phyloP scores from a whole-genome alignment of 2,888 invertebrate species.

The Autographa pulchrina region DNA sequence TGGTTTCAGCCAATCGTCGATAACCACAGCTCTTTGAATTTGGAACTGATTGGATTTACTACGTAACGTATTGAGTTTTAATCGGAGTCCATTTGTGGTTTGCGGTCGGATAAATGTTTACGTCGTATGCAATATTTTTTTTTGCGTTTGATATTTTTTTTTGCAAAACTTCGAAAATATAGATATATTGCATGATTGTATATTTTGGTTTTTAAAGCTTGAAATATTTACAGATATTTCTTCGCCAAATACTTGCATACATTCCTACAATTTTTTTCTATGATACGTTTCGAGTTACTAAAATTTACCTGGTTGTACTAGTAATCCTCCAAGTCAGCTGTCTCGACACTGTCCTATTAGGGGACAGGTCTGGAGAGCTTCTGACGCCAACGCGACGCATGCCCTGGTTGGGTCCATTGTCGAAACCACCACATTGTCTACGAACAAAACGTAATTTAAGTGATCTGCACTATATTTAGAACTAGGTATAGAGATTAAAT shows the following conservation, averaged over 20 bases:
- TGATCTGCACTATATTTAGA: background rate
- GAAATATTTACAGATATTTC: too few species aligned
- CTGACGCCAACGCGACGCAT: conserved; percentile 75
- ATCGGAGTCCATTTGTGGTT: background rate
- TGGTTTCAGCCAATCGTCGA: background rate
- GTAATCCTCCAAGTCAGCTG: conserved; percentile 85
- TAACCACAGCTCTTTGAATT: conserved; percentile 22
- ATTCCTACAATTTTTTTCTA: too few species aligned
- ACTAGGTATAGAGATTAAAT: background rate
- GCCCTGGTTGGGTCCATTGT: conserved; percentile 76
- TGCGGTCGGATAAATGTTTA: conserved; percentile 15
- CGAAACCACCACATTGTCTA: conserved; percentile 84
- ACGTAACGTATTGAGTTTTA: conserved; percentile 17
- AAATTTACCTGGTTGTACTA: conserved; percentile 72
- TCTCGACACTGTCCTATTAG: conserved; percentile 74
- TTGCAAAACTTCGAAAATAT: too few species aligned
- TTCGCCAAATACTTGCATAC: too few species aligned
- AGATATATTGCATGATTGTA: too few species aligned
- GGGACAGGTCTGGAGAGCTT: conserved; percentile 83
- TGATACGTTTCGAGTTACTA: too few species aligned
- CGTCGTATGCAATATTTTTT: background rate
- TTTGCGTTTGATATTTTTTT: background rate
- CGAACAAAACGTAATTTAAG: conserved; percentile 9
- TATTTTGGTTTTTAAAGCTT: too few species aligned
- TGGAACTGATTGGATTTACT: conserved; percentile 25